phyloP scores from a whole-genome alignment of 1,140 invertebrate species.

The Acromyrmex charruanus region DNA sequence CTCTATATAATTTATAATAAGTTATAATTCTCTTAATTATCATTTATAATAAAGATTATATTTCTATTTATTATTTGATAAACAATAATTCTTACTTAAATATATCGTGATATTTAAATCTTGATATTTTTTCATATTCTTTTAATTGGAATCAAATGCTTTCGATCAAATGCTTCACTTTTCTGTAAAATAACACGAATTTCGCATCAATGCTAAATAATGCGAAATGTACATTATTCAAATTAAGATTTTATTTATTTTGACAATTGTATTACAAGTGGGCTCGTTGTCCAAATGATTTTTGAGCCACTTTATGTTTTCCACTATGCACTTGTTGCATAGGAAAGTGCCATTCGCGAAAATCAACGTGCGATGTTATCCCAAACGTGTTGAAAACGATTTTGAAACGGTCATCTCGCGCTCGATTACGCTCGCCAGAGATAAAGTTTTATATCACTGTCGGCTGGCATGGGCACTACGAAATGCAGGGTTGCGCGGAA shows the following conservation, averaged over 20 bases:
- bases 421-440: background rate
- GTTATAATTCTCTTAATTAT: too few relatives aligned
- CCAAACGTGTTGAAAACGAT: background rate
- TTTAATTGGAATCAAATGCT: background rate
- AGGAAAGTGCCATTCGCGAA: background rate
- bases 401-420: constrained; percentile 34
- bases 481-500: constrained; percentile 26
- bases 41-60: too few relatives aligned
- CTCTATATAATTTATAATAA: too few relatives aligned
- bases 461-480: background rate
- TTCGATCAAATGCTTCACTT: too few relatives aligned
- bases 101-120: too few relatives aligned
- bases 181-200: too few relatives aligned
- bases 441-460: constrained; percentile 61
- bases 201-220: too few relatives aligned
- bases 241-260: constrained; percentile 6
- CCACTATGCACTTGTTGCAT: constrained; percentile 34
- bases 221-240: constrained; percentile 11
- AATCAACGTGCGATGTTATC: constrained; percentile 24
- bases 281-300: background rate
- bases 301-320: background rate
- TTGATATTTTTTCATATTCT: too few relatives aligned
- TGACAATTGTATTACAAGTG: background rate
- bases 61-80: too few relatives aligned
- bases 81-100: too few relatives aligned